Evolutionary conservation across 1,140 invertebrate genomes (phyloP).

Genomic region (Anagrus nilaparvatae): DNA sequence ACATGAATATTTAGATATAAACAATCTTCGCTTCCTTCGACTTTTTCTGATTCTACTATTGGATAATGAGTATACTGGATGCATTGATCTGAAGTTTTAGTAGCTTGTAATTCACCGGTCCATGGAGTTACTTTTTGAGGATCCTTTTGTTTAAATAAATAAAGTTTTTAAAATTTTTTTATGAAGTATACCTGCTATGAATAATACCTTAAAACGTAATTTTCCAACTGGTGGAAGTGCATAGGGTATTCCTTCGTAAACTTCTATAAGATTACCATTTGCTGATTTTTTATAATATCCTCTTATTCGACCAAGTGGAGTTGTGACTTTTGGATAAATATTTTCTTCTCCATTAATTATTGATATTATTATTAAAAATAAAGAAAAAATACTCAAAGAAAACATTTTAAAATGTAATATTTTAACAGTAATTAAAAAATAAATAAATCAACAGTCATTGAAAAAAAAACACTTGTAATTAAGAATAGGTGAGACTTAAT

Average conservation of each 20-base stretch:
- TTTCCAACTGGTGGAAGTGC: conserved; percentile 47
- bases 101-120: conserved; percentile 36
- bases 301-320: conserved; percentile 26
- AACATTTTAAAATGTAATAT: no score
- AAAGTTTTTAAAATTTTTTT: no score
- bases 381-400: no score
- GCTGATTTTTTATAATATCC: conserved; percentile 32
- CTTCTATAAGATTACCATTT: conserved; percentile 36
- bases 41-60: conserved; percentile 19
- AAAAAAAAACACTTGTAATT: no score
- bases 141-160: conserved; percentile 23
- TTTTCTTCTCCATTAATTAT: conserved; percentile 12
- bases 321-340: conserved; percentile 25
- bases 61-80: conserved; percentile 31
- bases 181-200: not conserved
- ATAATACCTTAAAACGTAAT: conserved; percentile 49
- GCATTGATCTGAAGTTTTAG: conserved; percentile 31
- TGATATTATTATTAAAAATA: no score
- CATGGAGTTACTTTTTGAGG: conserved; percentile 34
- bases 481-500: no score
- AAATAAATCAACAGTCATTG: no score
- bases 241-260: conserved; percentile 52
- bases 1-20: conserved; percentile 50
- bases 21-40: conserved; percentile 45
- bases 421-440: no score